A percentile compares a stretch with the other conserved stretches of the same genome.
Evolutionary conservation across 2,797 vertebrate species (phyloP).

Genomic region (Smutsia gigantea): DNA sequence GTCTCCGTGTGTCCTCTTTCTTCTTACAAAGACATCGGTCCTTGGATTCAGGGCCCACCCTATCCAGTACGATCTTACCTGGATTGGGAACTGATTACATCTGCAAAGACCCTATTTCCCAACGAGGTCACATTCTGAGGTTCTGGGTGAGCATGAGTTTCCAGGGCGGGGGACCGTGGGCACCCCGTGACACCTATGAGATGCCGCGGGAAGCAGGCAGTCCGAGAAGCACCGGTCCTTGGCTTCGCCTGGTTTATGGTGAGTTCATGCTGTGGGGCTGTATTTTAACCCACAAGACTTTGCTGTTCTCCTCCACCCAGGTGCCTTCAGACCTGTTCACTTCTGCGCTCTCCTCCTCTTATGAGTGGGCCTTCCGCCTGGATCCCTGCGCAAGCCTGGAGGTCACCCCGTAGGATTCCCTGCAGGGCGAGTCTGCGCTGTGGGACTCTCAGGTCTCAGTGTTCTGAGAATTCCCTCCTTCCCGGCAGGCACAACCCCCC

Average conservation of each 20-base stretch:
- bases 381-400: accelerated
- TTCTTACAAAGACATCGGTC: accelerated
- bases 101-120: background rate
- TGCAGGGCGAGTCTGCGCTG: background rate
- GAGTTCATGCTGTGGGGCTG: background rate
- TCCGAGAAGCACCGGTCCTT: too few relatives aligned
- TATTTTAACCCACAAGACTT: background rate
- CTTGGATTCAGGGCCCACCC: accelerated
- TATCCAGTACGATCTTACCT: too few relatives aligned
- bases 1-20: background rate
- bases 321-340: accelerated
- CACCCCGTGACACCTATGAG: too few relatives aligned
- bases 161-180: background rate
- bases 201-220: too few relatives aligned
- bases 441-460: background rate
- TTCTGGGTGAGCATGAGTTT: background rate
- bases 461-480: background rate
- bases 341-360: accelerated
- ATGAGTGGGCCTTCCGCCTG: background rate
- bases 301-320: too few relatives aligned
- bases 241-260: too few relatives aligned
- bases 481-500: background rate
- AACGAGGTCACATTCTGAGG: background rate
- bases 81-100: too few relatives aligned
- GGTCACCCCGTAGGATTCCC: background rate